Percentiles rank a stretch among this genome's conserved stretches.
phyloP scores from a whole-genome alignment of 2,113 vertebrate species.

The Cynoglossus semilaevis region DNA sequence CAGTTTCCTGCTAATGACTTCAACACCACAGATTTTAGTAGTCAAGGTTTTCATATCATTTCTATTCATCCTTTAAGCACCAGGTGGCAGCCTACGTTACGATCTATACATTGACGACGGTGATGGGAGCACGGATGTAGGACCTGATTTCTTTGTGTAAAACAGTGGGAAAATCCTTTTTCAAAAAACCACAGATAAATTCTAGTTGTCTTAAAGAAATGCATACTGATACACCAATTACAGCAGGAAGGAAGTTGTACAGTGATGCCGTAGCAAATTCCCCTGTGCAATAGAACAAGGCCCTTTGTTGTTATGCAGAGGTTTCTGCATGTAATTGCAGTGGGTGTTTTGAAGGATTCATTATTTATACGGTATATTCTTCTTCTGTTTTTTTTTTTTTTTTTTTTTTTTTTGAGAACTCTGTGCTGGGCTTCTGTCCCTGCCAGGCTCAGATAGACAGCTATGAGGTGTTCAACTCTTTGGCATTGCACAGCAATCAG shows the following conservation, averaged over 20 bases:
- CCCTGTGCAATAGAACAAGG: constrained; percentile 67
- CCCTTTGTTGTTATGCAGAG: constrained; percentile 77
- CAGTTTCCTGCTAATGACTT: too few species aligned
- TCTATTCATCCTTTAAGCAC: too few species aligned
- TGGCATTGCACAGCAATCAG: constrained; percentile 43
- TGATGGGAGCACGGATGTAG: constrained; percentile 24
- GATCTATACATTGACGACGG: too few species aligned
- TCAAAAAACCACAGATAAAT: constrained; percentile 50
- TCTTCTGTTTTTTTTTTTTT: constrained; percentile 1
- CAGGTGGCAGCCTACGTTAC: too few species aligned
- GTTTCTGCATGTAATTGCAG: constrained; percentile 72
- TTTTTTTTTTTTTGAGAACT: constrained; percentile 61
- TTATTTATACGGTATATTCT: constrained; percentile 65
- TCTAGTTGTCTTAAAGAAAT: constrained; percentile 61
- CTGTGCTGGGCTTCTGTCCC: constrained; percentile 46
- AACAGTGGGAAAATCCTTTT: constrained; percentile 40
- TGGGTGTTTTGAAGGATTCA: constrained; percentile 71
- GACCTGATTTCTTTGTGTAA: constrained; percentile 57
- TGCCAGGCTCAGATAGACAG: constrained; percentile 31
- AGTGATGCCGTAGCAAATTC: constrained; percentile 67
- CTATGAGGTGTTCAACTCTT: constrained; percentile 63
- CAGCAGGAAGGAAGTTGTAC: constrained; percentile 64
- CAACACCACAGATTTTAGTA: too few species aligned
- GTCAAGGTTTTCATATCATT: too few species aligned
- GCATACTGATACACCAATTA: constrained; percentile 76